Base-by-base conservation (phyloP, 2,888 invertebrate species). In the Orchestes rusci region DNA sequence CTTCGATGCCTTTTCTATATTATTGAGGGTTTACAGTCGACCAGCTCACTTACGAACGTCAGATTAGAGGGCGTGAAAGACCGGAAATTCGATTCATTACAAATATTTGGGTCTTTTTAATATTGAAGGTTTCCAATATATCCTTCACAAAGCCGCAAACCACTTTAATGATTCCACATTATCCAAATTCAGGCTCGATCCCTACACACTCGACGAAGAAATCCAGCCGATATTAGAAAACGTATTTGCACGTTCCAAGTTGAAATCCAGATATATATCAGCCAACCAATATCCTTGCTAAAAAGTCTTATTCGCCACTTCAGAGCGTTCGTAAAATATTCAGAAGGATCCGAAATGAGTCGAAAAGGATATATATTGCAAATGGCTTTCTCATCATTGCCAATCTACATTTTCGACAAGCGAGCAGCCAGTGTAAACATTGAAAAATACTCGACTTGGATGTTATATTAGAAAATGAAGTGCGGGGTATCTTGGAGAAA, bases 1-100 rank as follows among this genome's bases (percentile, higher is more conserved):
- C 61, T 57, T 61, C 63, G 66, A 66, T 66, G 65, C 65, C 66
- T 67, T 67, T 67, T 67, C 67, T 65, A 63, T 67, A 66, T 64
- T 64, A 63, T 59, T 59, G 63, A 31, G 20, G 41, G 30, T 20
- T 42, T 31, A 30, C 41, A 52, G 46, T 43, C 42, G 45, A 8
- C 45, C 45, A 49, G 47, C 32, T 52, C 29, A 23, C 15, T 43
- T 38, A 28, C 15, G 20, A 19, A 16, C n/a, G n/a, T n/a, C n/a
- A n/a, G n/a, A n/a, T n/a, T 33, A 4, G 8, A 8, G 16, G 23
- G 23, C 23, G 10, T 23, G 23, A 23, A 23, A n/a, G n/a, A n/a
- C n/a, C n/a, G n/a, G n/a, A n/a, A n/a, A n/a, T n/a, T n/a, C n/a
- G n/a, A n/a, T n/a, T n/a, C n/a, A n/a, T n/a, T n/a, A n/a, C n/a